Base-by-base conservation (phyloP, 2,797 vertebrate genomes). In the Sebastes vulpes region DNA sequence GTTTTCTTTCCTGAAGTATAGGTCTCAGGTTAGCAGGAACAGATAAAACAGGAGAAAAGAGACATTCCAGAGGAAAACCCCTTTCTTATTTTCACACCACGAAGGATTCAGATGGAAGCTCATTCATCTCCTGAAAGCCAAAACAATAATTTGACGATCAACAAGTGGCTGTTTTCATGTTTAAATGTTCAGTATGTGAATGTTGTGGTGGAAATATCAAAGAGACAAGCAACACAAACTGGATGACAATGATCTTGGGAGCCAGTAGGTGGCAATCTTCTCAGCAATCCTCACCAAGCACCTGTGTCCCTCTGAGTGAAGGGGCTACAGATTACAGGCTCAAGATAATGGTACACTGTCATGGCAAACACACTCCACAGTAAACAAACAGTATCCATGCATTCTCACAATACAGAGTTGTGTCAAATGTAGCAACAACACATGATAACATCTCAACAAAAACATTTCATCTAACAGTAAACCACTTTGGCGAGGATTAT, bases 191-290 rank as follows among this genome's bases (percentile, higher is more conserved):
- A 70, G 23, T 21, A 20, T 23, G 20, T 50, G 23, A 21, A 65
- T 0, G 25, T 28, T 12, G 5, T 28, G 32, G 4, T 28, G 50
- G 9, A 26, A 26, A 56, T 73, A 70, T 21, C 12, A 57, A 11
- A 35, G 16, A 64, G 11, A 38, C 10, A 23, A 31, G 11, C 23
- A 38, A 20, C 25, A 61, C 23, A 38, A 48, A 48, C 8, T 31
- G 14, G 59, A 32, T 65, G 69, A 65, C 54, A 83, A 14, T 86
- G 66, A 84, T 38, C 2, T 42, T 66, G 42, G 42, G 54, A 77
- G 72, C 91, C 87, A 93, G 88, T 81, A 89, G 90, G 75, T 81
- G 91, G 88, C 88, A 89, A 86, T 88, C 85, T 90, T 81, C 54
- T 81, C 75, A 89, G 68, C 65, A 60, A 23, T 16, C 72, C 80